These are phyloP conservation scores for Cynopterus sphinx DNA, from an alignment of 2,797 vertebrate species.

Conservation along the genomic window DNA sequence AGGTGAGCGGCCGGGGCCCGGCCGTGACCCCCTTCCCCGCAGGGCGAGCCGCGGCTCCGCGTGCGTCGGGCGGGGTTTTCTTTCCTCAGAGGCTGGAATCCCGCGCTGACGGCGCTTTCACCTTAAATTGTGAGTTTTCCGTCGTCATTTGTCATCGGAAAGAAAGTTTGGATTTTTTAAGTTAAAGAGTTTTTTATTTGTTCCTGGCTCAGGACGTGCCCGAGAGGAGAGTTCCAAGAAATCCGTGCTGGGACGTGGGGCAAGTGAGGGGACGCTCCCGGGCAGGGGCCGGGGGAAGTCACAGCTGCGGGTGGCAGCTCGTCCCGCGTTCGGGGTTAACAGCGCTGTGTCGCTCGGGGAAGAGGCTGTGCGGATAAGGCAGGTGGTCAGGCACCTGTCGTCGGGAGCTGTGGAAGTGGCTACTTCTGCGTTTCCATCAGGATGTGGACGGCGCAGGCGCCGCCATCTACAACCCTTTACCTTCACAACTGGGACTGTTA, in stretches of 20 bases:
- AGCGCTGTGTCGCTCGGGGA: too few species aligned
- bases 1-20: constrained; percentile 87
- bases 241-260: neutral
- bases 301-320: neutral
- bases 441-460: neutral
- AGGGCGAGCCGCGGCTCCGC: fast-evolving
- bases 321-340: too few species aligned
- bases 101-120: fast-evolving
- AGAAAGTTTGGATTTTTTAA: neutral
- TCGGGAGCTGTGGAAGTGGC: neutral
- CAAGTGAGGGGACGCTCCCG: too few species aligned
- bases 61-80: too few species aligned
- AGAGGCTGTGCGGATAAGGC: too few species aligned
- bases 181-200: neutral
- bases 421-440: neutral
- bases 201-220: neutral
- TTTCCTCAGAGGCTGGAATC: fast-evolving
- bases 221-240: neutral
- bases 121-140: fast-evolving
- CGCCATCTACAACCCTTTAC: fast-evolving
- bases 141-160: neutral
- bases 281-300: neutral
- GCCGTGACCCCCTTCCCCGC: neutral
- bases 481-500: neutral
- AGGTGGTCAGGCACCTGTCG: neutral